Base-by-base conservation (phyloP, 2,797 vertebrate species). In the Podarcis lilfordi region DNA sequence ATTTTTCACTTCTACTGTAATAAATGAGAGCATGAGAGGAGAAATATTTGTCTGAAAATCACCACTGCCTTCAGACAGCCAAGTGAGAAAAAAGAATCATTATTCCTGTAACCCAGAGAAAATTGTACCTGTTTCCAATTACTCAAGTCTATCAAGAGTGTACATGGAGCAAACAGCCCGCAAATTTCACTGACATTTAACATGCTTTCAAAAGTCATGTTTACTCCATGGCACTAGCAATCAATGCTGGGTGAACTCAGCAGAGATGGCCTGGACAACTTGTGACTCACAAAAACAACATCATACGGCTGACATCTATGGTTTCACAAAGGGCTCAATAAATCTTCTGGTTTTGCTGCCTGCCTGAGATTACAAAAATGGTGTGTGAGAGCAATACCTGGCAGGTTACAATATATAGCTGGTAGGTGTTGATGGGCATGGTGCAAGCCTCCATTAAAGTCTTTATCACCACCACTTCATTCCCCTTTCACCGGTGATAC, bases 41-140 rank as follows among this genome's bases (percentile, higher is more conserved):
- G n/a, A 86, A 82, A 84, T 83, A 40, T 59, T 82, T 45, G 13
- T 82, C 72, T 55, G 80, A 66, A 82, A 82, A 85, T 61, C 55
- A 89, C 17, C 78, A 50, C 21, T 25, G 25, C 40, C 40, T 81
- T 71, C 59, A 64, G 10, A 86, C 64, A 77, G 64, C 55, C 17
- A 72, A 35, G n/a, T 13, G 15, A 32, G 59, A 72, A 25, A 37
- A 76, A 29, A 76, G 71, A 88, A 82, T n/a, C 11, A 83, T 69
- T n/a, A 83, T 69, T n/a, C 11, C 64, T 71, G 66, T 71, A 45
- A 71, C 27, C 43, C 40, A 80, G 76, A 79, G 8, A 61, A 45
- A 64, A 69, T 50, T 45, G 7, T 69, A 55, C n/a, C 43, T 21
- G 43, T 50, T 69, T 80, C 59, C 27, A 80, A 89, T 84, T 89